These are phyloP conservation scores for Leucoraja erinaceus DNA, from an alignment of 2,113 vertebrate species.

Conservation along the genomic window DNA sequence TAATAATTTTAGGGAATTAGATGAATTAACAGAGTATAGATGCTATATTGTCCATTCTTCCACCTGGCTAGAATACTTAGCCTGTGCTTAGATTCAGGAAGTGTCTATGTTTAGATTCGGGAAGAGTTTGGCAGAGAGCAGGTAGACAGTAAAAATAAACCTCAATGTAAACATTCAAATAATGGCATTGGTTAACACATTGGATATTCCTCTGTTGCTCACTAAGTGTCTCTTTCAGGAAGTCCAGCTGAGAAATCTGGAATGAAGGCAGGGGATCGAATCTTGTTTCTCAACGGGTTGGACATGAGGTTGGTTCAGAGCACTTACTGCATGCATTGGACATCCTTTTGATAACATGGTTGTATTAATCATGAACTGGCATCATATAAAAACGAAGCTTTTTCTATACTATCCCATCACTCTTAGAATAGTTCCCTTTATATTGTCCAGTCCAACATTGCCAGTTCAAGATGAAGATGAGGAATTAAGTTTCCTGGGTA, in stretches of 20 bases:
- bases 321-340: background rate
- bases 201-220: background rate
- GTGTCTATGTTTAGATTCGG: background rate
- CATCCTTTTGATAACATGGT: background rate
- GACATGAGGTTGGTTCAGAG: constrained; percentile 82
- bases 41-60: background rate
- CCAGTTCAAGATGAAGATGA: no score
- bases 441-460: no score
- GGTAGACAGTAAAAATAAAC: background rate
- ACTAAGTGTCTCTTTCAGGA: constrained; percentile 56
- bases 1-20: background rate
- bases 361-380: background rate
- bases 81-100: background rate
- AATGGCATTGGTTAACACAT: background rate
- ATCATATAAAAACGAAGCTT: no score
- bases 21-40: no score
- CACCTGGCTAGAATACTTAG: background rate
- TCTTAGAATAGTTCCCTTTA: no score
- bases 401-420: no score
- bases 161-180: background rate
- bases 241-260: constrained; percentile 89
- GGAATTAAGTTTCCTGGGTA: no score
- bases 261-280: constrained; percentile 83
- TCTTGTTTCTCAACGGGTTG: constrained; percentile 92
- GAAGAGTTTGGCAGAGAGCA: background rate